Evolutionary conservation across 1,140 invertebrate genomes (phyloP), one percentile per base, ranked within the genome.

Genomic region (Potamilus streckersoni): DNA sequence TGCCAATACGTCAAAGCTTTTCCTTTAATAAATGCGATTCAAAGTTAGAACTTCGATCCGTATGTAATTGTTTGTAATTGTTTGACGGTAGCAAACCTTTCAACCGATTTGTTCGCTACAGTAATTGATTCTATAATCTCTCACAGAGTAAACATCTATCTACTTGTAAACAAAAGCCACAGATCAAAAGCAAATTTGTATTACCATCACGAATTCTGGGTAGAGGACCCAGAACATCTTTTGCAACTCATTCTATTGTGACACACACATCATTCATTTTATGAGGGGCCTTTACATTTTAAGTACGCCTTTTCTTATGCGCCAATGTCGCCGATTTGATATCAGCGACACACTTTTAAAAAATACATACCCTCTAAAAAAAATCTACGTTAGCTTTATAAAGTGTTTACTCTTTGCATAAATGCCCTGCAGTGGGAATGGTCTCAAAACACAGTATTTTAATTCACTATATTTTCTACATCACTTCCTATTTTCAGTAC

Each of bases 61-160:
- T 74, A 58, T 87, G 79, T 8, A 90, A 72, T 63, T 23, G 23
- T 23, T 23, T 87, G 79, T 8, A 90, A 72, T 63, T 23, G 23
- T 23, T 23, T 23, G 23, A 84, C 74, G 62, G 78, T 80, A 23
- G 91, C 68, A 23, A 85, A 74, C 13, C 86, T 70, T 55, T 86
- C 69, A 2, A 90, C 79, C 20, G 90, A 80, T 14, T 73, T 80
- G 27, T 86, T 78, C 8, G 86, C 90, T 16, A 89, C 76, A 0
- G 85, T 87, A 12, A 57, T 19, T 19, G 23, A 0, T 80, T 73
- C 38, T 79, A 81, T 69, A 80, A 61, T 86, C 73, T 27, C 62
- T 55, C 14, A 86, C 31, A 19, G 82, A 70, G 15, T 80, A 72
- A 14, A 73, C 80, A 61, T 84, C 82, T 19, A 6, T 72, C 74